Base-by-base conservation (phyloP, 2,888 invertebrate species). In the Mythimna pallens region DNA sequence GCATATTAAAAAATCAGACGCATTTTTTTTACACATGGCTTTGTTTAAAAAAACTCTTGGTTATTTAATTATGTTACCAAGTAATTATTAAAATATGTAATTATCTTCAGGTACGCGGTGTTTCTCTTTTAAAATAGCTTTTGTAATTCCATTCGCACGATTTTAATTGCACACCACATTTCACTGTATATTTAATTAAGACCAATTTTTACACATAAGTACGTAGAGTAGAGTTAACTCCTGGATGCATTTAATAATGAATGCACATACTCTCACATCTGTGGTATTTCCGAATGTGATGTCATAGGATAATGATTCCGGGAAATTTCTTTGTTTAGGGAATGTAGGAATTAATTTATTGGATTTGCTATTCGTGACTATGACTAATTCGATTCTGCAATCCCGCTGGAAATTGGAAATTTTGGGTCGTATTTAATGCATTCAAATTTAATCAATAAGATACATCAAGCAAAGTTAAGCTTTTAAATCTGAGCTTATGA, bases 241-340 rank as follows among this genome's bases (percentile, higher is more conserved):
- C 58, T 71, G 14, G 6, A 20, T 59, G 30, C 7, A 55, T 70
- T 47, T 25, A 70, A 25, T 43, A 43, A 50, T 63, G 20, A 25
- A 47, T 59, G 22, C 22, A 59, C 30, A 52, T 58, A 25, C 20
- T 14, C n/a, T n/a, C n/a, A n/a, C 5, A 14, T 10, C 10, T 10
- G 30, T 30, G 2, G 30, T 59, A 73, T 79, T 79, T 80, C 65
- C 43, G 61, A 43, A 57, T 57, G 65, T n/a, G 52, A 57, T 50
- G 43, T 65, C 40, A 54, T n/a, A 47, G 47, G 47, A 1, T 25
- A 43, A 54, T 52, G 14, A 65, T 65, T 34, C 73, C 34, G 34
- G 50, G n/a, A 79, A 76, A 55, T 65, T 25, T 36, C 36, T 47
- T 66, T 54, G 50, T 73, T 65, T 20, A 25, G 17, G 20, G 47